These are phyloP conservation scores for Platycheirus albimanus DNA, from an alignment of 2,888 invertebrate genomes.

Conservation along the genomic window DNA sequence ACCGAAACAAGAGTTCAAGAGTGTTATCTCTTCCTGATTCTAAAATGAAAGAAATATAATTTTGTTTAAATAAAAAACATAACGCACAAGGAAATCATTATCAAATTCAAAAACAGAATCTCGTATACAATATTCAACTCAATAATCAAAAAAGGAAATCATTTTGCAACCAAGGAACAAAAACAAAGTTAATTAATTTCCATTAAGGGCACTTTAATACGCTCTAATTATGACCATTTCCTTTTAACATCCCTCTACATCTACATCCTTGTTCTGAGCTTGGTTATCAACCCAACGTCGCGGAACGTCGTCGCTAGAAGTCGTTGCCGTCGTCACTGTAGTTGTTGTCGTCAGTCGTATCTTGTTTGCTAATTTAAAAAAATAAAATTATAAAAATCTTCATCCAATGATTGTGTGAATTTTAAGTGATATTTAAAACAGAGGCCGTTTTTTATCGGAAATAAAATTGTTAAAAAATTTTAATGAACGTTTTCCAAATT, in stretches of 20 bases:
- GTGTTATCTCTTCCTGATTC: no score
- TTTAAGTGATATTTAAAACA: conserved; percentile 17
- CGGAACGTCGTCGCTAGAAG: no score
- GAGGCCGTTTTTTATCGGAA: conserved; percentile 6
- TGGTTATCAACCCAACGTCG: conserved; percentile 17
- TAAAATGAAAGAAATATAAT: conserved; percentile 2
- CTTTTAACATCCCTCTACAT: conserved; percentile 30
- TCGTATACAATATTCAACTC: conserved; percentile 34
- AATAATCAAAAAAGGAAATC: conserved; percentile 54
- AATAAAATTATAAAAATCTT: conserved; percentile 36
- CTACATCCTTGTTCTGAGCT: not conserved
- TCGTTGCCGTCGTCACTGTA: no score
- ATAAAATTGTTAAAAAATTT: conserved; percentile 47
- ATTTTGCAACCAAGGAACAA: conserved; percentile 48
- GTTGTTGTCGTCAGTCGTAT: no score
- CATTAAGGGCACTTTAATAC: conserved; percentile 60
- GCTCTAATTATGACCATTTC: conserved; percentile 61
- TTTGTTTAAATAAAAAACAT: not conserved
- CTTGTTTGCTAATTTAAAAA: no score
- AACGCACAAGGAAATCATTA: conserved; percentile 2
- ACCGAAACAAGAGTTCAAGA: no score
- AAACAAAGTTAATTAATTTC: conserved; percentile 68
- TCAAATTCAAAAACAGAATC: not conserved
- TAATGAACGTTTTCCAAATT: conserved; percentile 51
- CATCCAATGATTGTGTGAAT: conserved; percentile 31